Evolutionary conservation across 2,797 vertebrate genomes (phyloP).

Genomic region (Hippopotamyrus pictus): DNA sequence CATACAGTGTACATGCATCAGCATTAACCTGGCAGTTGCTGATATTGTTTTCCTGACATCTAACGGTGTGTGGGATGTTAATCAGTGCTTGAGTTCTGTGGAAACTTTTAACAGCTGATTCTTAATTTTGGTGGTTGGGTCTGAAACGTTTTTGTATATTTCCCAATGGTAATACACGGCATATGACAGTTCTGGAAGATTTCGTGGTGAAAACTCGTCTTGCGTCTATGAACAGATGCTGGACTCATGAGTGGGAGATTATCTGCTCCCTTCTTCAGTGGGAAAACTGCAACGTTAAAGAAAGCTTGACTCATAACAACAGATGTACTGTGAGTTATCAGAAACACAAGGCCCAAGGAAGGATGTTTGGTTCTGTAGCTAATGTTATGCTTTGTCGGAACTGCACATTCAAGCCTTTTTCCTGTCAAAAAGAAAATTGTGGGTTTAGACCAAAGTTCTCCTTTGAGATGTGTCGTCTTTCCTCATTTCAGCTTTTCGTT

Average conservation of each 20-base stretch:
- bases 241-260: not conserved
- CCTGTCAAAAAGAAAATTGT: not conserved
- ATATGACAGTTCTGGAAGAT: not conserved
- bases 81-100: not conserved
- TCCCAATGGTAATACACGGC: not conserved
- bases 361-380: not conserved
- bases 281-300: not conserved
- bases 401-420: not conserved
- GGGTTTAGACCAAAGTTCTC: slow-evolving; percentile 4
- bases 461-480: slow-evolving; percentile 18
- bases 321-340: not conserved
- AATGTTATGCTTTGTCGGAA: not conserved
- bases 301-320: not conserved
- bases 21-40: not conserved
- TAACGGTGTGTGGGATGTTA: not conserved
- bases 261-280: not conserved
- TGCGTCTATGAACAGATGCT: not conserved
- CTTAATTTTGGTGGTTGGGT: not conserved
- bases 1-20: not conserved
- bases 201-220: not conserved
- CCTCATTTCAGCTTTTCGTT: slow-evolving; percentile 21
- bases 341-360: not conserved
- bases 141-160: not conserved
- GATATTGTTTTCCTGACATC: not conserved
- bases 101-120: not conserved